Evolutionary conservation across 1,140 invertebrate genomes (phyloP).

Genomic region (Leptinotarsa lineolata): DNA sequence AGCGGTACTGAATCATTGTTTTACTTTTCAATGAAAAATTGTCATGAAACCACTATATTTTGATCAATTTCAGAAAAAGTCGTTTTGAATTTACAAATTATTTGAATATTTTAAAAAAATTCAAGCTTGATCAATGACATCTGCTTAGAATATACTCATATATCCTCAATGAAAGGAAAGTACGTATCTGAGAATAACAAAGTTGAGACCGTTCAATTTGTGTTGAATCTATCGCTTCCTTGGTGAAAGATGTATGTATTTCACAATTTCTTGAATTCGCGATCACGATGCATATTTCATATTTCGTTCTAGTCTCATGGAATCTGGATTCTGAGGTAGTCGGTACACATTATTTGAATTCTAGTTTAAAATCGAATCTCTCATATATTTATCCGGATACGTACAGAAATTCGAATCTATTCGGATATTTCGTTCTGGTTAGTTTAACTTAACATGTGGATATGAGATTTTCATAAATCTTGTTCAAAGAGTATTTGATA

Average conservation of each 20-base stretch:
- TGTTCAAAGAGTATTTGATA: neutral
- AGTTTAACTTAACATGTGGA: conserved; percentile 10
- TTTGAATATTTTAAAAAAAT: too few relatives aligned
- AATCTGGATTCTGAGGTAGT: neutral
- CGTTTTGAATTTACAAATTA: too few relatives aligned
- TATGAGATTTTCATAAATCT: neutral
- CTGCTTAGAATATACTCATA: neutral
- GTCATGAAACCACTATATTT: too few relatives aligned
- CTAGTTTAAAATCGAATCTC: conserved; percentile 11
- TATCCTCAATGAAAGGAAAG: neutral
- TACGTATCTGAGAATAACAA: neutral
- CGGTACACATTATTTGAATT: conserved; percentile 11
- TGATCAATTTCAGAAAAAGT: too few relatives aligned
- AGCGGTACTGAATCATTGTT: too few relatives aligned
- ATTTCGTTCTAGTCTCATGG: neutral
- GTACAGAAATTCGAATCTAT: neutral
- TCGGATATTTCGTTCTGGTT: conserved; percentile 1
- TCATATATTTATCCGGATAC: conserved; percentile 1
- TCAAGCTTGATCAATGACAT: too few relatives aligned
- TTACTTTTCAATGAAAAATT: too few relatives aligned
- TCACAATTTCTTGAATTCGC: neutral
- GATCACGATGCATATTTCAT: conserved; percentile 3
- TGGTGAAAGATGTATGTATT: neutral
- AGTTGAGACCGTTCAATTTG: neutral
- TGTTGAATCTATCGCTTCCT: neutral